These are phyloP conservation scores for Carterocephalus palaemon DNA, from an alignment of 2,888 invertebrate species.

Conservation along the genomic window DNA sequence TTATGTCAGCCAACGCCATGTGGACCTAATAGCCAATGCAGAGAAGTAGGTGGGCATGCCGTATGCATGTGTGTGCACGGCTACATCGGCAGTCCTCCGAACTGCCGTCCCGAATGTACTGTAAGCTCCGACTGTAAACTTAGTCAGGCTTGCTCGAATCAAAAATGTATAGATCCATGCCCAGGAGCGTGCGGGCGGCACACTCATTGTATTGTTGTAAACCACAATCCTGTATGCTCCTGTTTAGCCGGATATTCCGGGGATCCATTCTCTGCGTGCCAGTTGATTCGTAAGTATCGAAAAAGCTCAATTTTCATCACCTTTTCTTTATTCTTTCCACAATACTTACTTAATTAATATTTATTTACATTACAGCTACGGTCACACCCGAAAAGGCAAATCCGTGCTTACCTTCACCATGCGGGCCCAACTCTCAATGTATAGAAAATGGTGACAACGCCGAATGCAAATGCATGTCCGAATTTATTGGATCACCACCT, in stretches of 20 bases:
- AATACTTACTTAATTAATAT: constrained; percentile 9
- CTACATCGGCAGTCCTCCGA: constrained; percentile 84
- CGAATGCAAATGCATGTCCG: constrained; percentile 82
- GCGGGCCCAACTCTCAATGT: constrained; percentile 83
- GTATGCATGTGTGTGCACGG: constrained; percentile 85
- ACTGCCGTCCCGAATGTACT: constrained; percentile 88
- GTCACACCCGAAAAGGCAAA: constrained; percentile 55
- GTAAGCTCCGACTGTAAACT: constrained; percentile 85
- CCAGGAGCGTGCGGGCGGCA: constrained; percentile 84
- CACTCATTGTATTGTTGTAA: constrained; percentile 80
- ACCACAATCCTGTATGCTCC: constrained; percentile 83
- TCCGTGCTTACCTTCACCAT: constrained; percentile 83
- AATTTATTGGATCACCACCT: constrained; percentile 81
- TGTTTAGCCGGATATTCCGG: constrained; percentile 82
- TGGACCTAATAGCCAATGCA: constrained; percentile 86
- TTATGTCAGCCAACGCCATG: constrained; percentile 76
- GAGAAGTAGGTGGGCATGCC: constrained; percentile 82
- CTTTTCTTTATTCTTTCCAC: background rate
- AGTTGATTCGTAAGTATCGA: constrained; percentile 67
- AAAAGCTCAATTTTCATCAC: no score
- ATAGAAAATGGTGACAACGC: constrained; percentile 78
- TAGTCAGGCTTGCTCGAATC: constrained; percentile 85
- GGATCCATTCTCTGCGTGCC: constrained; percentile 85
- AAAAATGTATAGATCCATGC: constrained; percentile 88
- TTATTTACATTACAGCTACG: constrained; percentile 46